Conservation (phyloP, 37 sponge, comb jelly and placozoan genomes). For the Diacarnus erythraeanus region DNA sequence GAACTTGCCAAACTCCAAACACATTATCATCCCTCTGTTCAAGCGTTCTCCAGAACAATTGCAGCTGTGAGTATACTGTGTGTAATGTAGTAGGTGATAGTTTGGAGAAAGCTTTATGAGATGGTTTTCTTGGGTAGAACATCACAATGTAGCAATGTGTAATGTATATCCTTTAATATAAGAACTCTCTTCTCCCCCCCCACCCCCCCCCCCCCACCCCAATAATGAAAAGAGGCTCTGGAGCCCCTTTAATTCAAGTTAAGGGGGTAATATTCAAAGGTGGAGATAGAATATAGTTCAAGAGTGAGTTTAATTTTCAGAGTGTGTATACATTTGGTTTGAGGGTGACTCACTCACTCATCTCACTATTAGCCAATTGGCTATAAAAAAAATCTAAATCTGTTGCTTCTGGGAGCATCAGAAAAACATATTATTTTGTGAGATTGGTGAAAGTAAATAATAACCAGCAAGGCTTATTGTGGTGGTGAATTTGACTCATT, state of each 20-base stretch:
- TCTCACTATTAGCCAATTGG: too few relatives aligned
- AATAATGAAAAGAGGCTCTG: too few relatives aligned
- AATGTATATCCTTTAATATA: not conserved
- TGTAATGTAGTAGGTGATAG: not conserved
- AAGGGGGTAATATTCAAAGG: too few relatives aligned
- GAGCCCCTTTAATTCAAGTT: too few relatives aligned
- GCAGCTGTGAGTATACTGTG: conserved; percentile 45
- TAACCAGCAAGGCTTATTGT: not conserved
- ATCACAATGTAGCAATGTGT: not conserved
- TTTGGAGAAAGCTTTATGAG: not conserved
- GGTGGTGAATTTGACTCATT: not conserved
- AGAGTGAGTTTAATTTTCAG: too few relatives aligned
- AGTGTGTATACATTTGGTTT: too few relatives aligned
- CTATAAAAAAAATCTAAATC: too few relatives aligned
- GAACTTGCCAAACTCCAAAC: conserved; percentile 71
- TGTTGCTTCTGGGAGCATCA: too few relatives aligned
- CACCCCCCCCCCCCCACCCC: not conserved
- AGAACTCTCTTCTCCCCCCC: not conserved
- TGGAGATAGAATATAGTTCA: too few relatives aligned
- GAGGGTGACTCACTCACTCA: too few relatives aligned
- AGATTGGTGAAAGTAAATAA: too few relatives aligned
- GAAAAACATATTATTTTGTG: too few relatives aligned
- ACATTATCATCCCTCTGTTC: conserved; percentile 92
- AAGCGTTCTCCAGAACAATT: conserved; percentile 66
- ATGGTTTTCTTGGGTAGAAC: not conserved